These are phyloP conservation scores for Syndactyla subalaris DNA, from an alignment of 2,797 vertebrate genomes.

Conservation along the genomic window DNA sequence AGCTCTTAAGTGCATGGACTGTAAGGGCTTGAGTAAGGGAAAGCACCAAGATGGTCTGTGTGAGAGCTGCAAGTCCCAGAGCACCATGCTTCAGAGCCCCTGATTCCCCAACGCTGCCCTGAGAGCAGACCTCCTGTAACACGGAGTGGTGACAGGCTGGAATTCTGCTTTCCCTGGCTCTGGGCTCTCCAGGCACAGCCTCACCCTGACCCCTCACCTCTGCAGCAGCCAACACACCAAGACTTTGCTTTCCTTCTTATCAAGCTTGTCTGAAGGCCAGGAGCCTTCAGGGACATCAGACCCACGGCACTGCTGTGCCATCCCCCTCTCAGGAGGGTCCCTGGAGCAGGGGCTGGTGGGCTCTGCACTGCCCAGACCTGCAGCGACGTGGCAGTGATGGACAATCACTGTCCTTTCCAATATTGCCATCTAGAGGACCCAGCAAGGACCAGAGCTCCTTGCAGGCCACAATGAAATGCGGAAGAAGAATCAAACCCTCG, in stretches of 20 bases:
- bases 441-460: constrained; percentile 15
- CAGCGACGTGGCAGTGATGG: rapidly evolving
- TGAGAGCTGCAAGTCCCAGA: not conserved
- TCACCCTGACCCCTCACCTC: not conserved
- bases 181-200: not conserved
- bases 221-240: not conserved
- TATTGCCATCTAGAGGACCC: constrained; percentile 69
- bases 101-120: not conserved
- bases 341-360: not conserved
- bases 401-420: constrained; percentile 29
- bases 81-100: not conserved
- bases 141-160: not conserved
- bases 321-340: not conserved
- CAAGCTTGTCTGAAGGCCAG: not conserved
- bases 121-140: not conserved
- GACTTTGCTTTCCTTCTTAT: not conserved
- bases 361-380: not conserved
- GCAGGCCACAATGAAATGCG: not conserved
- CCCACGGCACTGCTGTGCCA: not conserved
- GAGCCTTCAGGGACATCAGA: not conserved
- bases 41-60: not conserved
- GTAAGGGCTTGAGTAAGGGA: not conserved
- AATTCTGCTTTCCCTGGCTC: not conserved
- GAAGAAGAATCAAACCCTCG: not conserved
- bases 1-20: not conserved